These are phyloP conservation scores for Morpho helenor DNA, from an alignment of 2,888 invertebrate genomes.

Conservation along the genomic window DNA sequence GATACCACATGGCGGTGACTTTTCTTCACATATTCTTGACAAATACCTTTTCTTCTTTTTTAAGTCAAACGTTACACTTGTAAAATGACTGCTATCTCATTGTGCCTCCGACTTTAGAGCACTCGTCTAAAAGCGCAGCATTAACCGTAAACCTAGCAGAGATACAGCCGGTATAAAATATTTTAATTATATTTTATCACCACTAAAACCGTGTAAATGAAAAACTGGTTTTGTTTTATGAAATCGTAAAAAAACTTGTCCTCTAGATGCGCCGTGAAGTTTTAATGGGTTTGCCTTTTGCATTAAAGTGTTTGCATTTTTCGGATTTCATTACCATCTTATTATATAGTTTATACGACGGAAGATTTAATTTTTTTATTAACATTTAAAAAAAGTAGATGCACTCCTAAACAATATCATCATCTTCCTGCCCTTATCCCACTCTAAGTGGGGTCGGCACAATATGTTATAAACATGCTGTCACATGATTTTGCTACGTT, in stretches of 20 bases:
- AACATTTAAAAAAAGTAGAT: too few species aligned
- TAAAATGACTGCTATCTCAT: neutral
- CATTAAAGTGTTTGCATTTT: slow-evolving; percentile 71
- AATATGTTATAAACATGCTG: too few species aligned
- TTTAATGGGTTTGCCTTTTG: slow-evolving; percentile 28
- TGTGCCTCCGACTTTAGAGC: slow-evolving; percentile 20
- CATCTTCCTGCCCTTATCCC: too few species aligned
- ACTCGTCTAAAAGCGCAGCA: slow-evolving; percentile 51
- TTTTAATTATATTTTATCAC: slow-evolving; percentile 79
- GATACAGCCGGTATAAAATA: slow-evolving; percentile 73
- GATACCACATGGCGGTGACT: too few species aligned
- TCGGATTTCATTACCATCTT: slow-evolving; percentile 34
- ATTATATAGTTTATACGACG: neutral
- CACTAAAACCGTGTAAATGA: slow-evolving; percentile 78
- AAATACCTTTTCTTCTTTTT: too few species aligned
- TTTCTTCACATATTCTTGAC: too few species aligned
- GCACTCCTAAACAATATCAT: too few species aligned
- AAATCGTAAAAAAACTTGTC: slow-evolving; percentile 77
- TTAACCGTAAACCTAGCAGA: slow-evolving; percentile 63
- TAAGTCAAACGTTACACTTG: too few species aligned
- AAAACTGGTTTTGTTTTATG: slow-evolving; percentile 75
- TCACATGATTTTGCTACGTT: too few species aligned
- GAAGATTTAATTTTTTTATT: too few species aligned
- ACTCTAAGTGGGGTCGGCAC: too few species aligned
- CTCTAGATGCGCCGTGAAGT: slow-evolving; percentile 40